Percentiles rank a stretch among this genome's conserved stretches.
These are phyloP conservation scores for Clamator glandarius DNA, from an alignment of 2,797 vertebrate species.

Conservation along the genomic window DNA sequence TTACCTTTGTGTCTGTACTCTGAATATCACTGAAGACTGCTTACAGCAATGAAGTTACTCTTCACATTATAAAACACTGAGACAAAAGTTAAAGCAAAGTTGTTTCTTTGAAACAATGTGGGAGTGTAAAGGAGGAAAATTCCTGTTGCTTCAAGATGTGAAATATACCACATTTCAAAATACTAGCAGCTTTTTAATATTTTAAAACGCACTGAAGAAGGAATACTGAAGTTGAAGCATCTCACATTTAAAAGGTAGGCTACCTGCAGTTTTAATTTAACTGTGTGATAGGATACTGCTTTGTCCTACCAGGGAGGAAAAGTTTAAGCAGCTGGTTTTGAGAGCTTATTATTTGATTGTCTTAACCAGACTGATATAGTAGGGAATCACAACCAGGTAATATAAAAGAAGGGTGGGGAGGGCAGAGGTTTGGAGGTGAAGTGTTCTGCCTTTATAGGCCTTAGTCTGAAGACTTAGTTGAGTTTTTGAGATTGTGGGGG, in stretches of 20 bases:
- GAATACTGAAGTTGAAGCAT: neutral
- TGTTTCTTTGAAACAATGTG: neutral
- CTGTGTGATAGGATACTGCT: neutral
- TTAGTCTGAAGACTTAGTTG: neutral
- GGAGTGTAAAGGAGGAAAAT: neutral
- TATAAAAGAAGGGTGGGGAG: neutral
- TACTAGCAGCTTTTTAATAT: neutral
- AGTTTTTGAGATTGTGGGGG: neutral
- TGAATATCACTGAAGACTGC: neutral
- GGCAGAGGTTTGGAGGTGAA: neutral
- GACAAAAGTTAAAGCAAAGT: neutral
- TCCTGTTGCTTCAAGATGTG: constrained; percentile 21
- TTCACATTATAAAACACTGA: neutral
- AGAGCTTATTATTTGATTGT: neutral
- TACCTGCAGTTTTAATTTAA: neutral
- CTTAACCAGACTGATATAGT: neutral
- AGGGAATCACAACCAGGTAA: neutral
- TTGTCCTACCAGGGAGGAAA: neutral
- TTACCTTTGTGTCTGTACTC: neutral
- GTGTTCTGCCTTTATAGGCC: neutral
- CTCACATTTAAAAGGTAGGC: neutral
- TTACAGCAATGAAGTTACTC: neutral
- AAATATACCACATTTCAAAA: constrained; percentile 29
- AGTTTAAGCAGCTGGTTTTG: neutral
- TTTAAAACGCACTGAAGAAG: neutral